phyloP scores from a whole-genome alignment of 2,797 vertebrate species.

The Tamandua tetradactyla region DNA sequence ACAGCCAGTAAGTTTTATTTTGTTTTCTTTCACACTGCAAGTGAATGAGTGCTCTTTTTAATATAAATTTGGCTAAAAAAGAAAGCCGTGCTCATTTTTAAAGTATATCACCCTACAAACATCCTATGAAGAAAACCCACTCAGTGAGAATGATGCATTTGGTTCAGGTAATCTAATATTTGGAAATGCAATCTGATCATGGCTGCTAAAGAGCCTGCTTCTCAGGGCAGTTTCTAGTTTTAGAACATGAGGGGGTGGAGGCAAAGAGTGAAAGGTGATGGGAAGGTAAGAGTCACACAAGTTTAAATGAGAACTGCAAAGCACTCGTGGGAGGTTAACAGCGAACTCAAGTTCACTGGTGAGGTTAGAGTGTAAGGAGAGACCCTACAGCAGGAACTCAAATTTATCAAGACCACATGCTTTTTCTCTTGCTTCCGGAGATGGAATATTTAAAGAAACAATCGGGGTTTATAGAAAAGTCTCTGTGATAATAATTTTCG shows the following conservation, averaged over 20 bases:
- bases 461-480: constrained; percentile 14
- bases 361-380: background rate
- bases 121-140: background rate
- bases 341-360: constrained; percentile 1
- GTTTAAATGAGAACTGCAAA: background rate
- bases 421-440: background rate
- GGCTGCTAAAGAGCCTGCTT: background rate
- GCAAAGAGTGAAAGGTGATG: constrained; percentile 7
- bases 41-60: background rate
- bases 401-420: background rate
- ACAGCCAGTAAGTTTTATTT: background rate
- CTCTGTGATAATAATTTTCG: constrained; percentile 56
- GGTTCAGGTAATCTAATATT: background rate
- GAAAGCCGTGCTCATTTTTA: background rate
- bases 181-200: background rate
- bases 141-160: background rate
- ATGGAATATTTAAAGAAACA: constrained; percentile 12
- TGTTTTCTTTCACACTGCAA: background rate
- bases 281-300: constrained; percentile 27
- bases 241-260: constrained; percentile 14
- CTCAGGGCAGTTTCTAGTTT: background rate
- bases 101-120: background rate
- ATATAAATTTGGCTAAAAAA: background rate
- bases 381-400: background rate
- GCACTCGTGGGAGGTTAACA: background rate